Evolutionary conservation across 2,113 vertebrate genomes (phyloP), one percentile per base, ranked within the genome.

Genomic region (Ammospiza nelsoni): DNA sequence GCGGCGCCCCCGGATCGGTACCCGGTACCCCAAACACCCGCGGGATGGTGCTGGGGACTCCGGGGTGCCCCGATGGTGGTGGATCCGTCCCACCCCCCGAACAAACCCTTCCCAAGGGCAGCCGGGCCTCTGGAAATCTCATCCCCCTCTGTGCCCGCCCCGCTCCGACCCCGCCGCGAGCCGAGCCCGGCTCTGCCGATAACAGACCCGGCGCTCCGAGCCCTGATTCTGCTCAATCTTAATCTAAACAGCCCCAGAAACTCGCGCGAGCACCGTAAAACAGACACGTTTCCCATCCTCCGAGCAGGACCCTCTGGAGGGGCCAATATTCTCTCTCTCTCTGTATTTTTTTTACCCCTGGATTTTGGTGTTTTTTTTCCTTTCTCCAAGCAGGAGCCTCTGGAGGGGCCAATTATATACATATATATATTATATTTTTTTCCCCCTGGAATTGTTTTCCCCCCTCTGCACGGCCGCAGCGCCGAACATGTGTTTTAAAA

Each of bases 401-500:
- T 25, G 11, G 39, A 90, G 75, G 7, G 11, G 48, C 63, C 68
- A 52, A 79, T 67, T 90, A 73, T 51, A 51, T 41, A 25, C 33
- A 3, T 21, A 89, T 75, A 89, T 59, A 67, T 52, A 66, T 66
- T 51, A 20, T 67, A 8, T n/a, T 73, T 71, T 49, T 61, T 13
- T 2, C 37, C 51, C 61, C 6, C 33, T 52, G 77, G 27, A 13
- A 39, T 46, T 54, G 22, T 51, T 18, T 25, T 4, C 9, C 17
- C 23, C n/a, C 5, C 27, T 55, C 52, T 3, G 10, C 3, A 3
- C 71, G 35, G 68, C 59, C 69, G 0, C 91, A 22, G 74, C 3
- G 12, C 90, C 35, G 73, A 95, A 98, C 97, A 98, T 97, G 97
- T 98, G 98, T 98, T 98, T 98, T 98, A 97, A 98, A 98, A 98